Evolutionary conservation across 2,888 invertebrate species (phyloP).

Genomic region (Argyra leucocephala): DNA sequence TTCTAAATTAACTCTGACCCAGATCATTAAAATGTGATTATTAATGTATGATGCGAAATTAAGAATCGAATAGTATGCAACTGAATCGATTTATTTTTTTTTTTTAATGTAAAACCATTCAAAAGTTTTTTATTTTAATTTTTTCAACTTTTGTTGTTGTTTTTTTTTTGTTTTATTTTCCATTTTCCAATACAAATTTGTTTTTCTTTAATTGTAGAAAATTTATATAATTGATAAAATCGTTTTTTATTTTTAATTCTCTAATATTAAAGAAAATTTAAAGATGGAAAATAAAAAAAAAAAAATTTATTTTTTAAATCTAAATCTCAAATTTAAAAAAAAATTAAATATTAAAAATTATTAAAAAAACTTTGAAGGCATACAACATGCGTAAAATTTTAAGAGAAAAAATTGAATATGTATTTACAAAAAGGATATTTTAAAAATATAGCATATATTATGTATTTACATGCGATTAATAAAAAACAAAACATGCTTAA

Average conservation of each 20-base stretch:
- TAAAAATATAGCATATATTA: not conserved
- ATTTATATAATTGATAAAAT: no score
- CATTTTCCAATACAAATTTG: no score
- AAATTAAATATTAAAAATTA: not conserved
- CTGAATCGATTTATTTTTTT: not conserved
- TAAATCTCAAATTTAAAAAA: not conserved
- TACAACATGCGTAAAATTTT: not conserved
- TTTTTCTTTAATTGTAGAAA: no score
- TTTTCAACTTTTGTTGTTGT: not conserved
- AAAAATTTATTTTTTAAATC: no score
- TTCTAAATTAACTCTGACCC: not conserved
- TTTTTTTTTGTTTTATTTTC: no score
- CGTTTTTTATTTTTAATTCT: no score
- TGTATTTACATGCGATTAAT: not conserved
- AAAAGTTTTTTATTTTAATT: constrained; percentile 1
- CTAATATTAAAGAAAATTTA: no score
- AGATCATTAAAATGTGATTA: not conserved
- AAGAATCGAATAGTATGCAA: constrained; percentile 6
- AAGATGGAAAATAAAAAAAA: no score
- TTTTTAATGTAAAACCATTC: not conserved
- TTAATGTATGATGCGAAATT: no score
- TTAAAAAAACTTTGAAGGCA: not conserved
- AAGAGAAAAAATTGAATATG: no score
- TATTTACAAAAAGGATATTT: no score
- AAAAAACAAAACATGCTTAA: no score